These are phyloP conservation scores for Xylocampa areola DNA, from an alignment of 2,888 invertebrate genomes.

Conservation along the genomic window DNA sequence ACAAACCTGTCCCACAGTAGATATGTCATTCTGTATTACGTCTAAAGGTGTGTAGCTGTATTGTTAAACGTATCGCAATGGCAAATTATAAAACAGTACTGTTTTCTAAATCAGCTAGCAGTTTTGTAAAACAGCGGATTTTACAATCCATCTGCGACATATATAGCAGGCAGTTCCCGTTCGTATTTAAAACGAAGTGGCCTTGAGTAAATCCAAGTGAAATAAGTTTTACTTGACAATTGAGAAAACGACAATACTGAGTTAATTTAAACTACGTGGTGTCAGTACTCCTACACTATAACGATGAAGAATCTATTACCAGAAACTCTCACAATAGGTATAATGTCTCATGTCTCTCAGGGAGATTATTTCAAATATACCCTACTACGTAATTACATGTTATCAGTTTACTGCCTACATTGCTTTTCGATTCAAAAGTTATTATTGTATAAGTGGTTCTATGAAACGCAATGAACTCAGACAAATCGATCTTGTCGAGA, in stretches of 20 bases:
- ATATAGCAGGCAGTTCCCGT: slow-evolving; percentile 2
- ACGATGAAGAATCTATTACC: background rate
- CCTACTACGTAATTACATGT: background rate
- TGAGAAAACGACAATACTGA: slow-evolving; percentile 44
- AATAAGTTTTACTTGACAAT: slow-evolving; percentile 43
- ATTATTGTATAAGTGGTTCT: slow-evolving; percentile 1
- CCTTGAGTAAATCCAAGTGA: slow-evolving; percentile 33
- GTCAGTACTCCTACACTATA: slow-evolving; percentile 7
- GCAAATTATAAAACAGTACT: too few species aligned
- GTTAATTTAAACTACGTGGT: slow-evolving; percentile 35
- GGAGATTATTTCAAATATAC: background rate
- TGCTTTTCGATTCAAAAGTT: too few species aligned
- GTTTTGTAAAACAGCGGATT: too few species aligned
- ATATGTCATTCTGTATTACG: too few species aligned
- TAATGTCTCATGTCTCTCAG: background rate
- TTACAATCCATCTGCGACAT: too few species aligned
- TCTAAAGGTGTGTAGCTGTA: too few species aligned
- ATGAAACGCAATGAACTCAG: slow-evolving; percentile 10
- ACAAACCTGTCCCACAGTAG: too few species aligned
- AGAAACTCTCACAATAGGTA: background rate
- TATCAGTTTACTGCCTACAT: background rate
- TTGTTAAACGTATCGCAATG: too few species aligned
- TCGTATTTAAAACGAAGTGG: slow-evolving; percentile 15
- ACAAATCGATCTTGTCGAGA: slow-evolving; percentile 18
- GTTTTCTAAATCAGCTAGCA: too few species aligned